phyloP scores from a whole-genome alignment of 2,113 vertebrate species.

The Odobenus rosmarus region DNA sequence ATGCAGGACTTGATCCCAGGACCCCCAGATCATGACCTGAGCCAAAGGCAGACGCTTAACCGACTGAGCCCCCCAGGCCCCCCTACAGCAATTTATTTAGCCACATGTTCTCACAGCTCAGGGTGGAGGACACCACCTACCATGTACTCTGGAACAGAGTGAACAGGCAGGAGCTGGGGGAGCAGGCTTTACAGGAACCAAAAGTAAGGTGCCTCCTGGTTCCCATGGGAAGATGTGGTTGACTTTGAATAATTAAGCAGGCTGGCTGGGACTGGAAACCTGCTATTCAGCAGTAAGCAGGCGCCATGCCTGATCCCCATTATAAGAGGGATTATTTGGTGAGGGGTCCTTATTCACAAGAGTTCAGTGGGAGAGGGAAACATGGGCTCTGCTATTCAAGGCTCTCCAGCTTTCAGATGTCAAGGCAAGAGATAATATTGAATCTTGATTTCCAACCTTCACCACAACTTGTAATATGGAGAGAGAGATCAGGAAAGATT shows the following conservation, averaged over 20 bases:
- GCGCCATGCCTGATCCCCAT: no score
- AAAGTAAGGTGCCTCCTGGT: background rate
- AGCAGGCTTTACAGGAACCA: background rate
- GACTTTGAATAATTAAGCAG: background rate
- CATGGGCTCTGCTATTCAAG: no score
- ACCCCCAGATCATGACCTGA: no score
- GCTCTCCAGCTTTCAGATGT: background rate
- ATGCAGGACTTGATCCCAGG: no score
- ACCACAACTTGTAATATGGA: background rate
- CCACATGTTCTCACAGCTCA: background rate
- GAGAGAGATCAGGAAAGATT: background rate
- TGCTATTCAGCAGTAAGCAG: background rate
- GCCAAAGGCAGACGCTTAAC: no score
- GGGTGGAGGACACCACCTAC: rapidly evolving
- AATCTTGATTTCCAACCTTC: background rate
- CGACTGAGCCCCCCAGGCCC: no score
- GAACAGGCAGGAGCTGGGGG: background rate
- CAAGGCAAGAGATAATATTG: no score
- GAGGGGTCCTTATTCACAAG: rapidly evolving
- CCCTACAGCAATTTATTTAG: background rate
- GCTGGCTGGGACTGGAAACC: background rate
- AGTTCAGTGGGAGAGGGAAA: background rate
- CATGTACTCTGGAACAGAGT: background rate
- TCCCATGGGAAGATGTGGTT: background rate
- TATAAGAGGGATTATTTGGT: background rate